Base-by-base conservation (phyloP, 2,888 invertebrate genomes). In the Coronaproctus castanopsis region DNA sequence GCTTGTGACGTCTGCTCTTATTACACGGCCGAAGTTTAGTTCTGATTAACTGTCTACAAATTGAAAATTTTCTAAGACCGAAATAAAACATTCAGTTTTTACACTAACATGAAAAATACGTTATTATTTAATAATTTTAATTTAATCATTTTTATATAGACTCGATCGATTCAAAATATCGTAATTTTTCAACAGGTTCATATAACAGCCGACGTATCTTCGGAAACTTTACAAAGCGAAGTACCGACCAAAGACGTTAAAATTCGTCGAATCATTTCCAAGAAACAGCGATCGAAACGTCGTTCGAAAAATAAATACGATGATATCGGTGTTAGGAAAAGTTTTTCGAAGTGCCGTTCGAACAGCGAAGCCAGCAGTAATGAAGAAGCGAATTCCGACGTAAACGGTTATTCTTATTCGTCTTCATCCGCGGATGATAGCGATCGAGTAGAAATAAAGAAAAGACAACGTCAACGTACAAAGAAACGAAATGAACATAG, bases 131-230 rank as follows among this genome's bases (percentile, higher is more conserved):
- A n/a, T n/a, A n/a, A n/a, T n/a, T n/a, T n/a, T n/a, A n/a, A n/a
- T n/a, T n/a, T n/a, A n/a, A n/a, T n/a, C n/a, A n/a, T n/a, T n/a
- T n/a, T n/a, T n/a, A n/a, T n/a, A n/a, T n/a, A n/a, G n/a, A n/a
- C n/a, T n/a, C n/a, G n/a, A n/a, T n/a, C n/a, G n/a, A n/a, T n/a
- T n/a, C n/a, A n/a, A n/a, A n/a, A n/a, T n/a, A n/a, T n/a, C n/a
- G n/a, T n/a, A n/a, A n/a, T n/a, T n/a, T n/a, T n/a, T n/a, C n/a
- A n/a, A 5, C 14, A 63, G 62, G 62, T 63, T 5, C 59, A 61
- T 36, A 63, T 63, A 20, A 55, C 59, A 19, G 62, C 62, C 3
- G 56, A 63, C 54, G 56, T 63, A 21, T 21, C 59, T 21, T 59
- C 62, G 18, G 59, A 59, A 54, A 63, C 61, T 2, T 24, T 61